A percentile compares a stretch with the other conserved stretches of the same genome.
These are phyloP conservation scores for Sanderia malayensis DNA, from an alignment of 30 jellyfish, hydroid and myxozoan genomes.

Conservation along the genomic window DNA sequence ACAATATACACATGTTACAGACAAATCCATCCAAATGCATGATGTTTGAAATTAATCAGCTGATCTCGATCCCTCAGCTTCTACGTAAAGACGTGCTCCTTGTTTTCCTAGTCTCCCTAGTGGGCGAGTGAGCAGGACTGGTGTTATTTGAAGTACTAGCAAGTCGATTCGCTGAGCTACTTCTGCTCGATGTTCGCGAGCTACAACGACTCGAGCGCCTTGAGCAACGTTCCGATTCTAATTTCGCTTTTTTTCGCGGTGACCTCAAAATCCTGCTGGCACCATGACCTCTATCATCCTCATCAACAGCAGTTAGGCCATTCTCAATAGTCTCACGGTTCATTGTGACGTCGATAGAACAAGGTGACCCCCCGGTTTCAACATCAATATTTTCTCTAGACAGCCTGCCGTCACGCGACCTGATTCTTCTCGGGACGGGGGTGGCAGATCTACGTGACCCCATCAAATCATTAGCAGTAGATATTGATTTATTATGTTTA, in stretches of 20 bases:
- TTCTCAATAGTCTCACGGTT: neutral
- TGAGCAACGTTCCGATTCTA: slow-evolving; percentile 9
- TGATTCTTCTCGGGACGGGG: neutral
- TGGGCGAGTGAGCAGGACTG: slow-evolving; percentile 64
- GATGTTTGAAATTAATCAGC: too few species aligned
- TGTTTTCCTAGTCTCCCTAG: slow-evolving; percentile 3
- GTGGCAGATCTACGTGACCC: neutral
- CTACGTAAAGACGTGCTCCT: slow-evolving; percentile 29
- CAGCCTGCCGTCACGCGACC: neutral
- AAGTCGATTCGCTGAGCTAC: slow-evolving; percentile 44
- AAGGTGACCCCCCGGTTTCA: neutral
- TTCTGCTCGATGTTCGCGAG: slow-evolving; percentile 52
- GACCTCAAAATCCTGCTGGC: neutral
- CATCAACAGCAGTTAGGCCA: neutral
- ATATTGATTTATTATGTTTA: slow-evolving; percentile 37
- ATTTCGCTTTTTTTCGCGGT: neutral
- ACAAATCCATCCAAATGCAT: too few species aligned
- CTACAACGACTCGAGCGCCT: slow-evolving; percentile 40
- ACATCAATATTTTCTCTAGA: neutral
- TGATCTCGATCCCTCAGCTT: too few species aligned
- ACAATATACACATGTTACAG: too few species aligned
- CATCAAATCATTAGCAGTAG: slow-evolving; percentile 4
- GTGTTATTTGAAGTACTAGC: slow-evolving; percentile 6
- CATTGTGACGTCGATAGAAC: neutral
- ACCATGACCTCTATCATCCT: neutral